Base-by-base conservation (phyloP, 2,888 invertebrate species). In the Ectemnius lituratus region DNA sequence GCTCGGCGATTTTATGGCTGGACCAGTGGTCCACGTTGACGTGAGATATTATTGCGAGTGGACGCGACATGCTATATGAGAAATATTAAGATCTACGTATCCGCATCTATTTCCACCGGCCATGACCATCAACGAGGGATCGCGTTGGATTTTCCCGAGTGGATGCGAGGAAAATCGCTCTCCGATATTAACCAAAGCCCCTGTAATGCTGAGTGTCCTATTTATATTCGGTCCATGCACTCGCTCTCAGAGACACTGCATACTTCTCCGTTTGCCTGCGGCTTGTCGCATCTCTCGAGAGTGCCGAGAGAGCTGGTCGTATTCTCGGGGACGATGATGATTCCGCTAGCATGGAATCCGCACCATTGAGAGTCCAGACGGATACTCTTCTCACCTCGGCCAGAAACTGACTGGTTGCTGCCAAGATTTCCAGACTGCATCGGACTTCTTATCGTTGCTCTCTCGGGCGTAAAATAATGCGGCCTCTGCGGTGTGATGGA, bases 321-420 rank as follows among this genome's bases (percentile, higher is more conserved):
- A 87, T 87, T 86, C 83, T 85, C 80, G 79, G 37, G 68, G n/a
- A 52, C 79, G 67, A 61, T 62, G 74, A 79, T 83, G 85, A 87
- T 84, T 87, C 88, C 75, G 81, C 81, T 73, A 78, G 47, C 71
- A 16, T 75, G 75, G 77, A 75, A 77, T 79, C 74, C 75, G 11
- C 37, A 76, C 79, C 86, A 86, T 87, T 86, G 83, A 84, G 74
- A 66, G 69, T 52, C 76, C 67, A 70, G 73, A 67, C 75, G 52
- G 23, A 13, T 57, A 52, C 45, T 57, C 65, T 71, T 59, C 27
- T 59, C 59, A 59, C 59, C 59, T 59, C 14, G 59, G 14, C 14
- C 59, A 16, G 23, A 11, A 37, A 37, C 8, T 37, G 37, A 37
- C 37, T 37, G 37, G 37, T 8, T 37, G 37, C 37, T 59, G 27